Base-by-base conservation (phyloP, 2,888 invertebrate species). In the Orgyia antiqua region DNA sequence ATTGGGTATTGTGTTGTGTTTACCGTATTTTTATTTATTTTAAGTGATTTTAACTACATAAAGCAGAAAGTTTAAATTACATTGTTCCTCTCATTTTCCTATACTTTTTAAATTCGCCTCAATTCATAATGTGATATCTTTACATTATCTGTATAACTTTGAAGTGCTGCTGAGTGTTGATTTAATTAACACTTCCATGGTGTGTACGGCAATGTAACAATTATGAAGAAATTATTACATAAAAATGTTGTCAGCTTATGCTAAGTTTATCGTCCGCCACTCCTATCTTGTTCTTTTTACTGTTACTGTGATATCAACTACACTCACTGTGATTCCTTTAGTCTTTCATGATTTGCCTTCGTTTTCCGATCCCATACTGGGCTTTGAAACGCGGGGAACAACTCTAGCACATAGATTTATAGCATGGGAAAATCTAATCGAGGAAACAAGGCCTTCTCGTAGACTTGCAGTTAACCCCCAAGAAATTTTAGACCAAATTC, bases 321-420 rank as follows among this genome's bases (percentile, higher is more conserved):
- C 71, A 39, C 68, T 86, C 9, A 80, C 84, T 33, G 66, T 83
- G 27, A 67, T 87, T 30, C 84, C 87, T 2, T 48, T 87, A 24
- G 52, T 82, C 37, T 80, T 67, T 49, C 82, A 68, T 56, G 61
- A 69, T 13, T 50, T 80, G 21, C 96, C 96, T 19, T 92, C 93
- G 69, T 97, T 97, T 79, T 90, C 92, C 45, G 95, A 97, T 73
- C 97, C 97, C 12, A 91, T 94, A 62, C 79, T 96, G 90, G 97
- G 97, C 3, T 98, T 97, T 78, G 96, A 96, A 71, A 93, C 97
- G 8, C 89, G 97, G 42, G 96, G 96, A n/a, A 97, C 97, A 1
- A 82, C 88, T 24, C 88, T 97, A 55, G 91, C 95, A 2, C 89
- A 93, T 62, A 89, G 95, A 31, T 87, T 94, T 45, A 92, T 92